A percentile compares a stretch with the other conserved stretches of the same genome.
These are phyloP conservation scores for Eospalax fontanierii DNA, from an alignment of 2,797 vertebrate species.

Conservation along the genomic window DNA sequence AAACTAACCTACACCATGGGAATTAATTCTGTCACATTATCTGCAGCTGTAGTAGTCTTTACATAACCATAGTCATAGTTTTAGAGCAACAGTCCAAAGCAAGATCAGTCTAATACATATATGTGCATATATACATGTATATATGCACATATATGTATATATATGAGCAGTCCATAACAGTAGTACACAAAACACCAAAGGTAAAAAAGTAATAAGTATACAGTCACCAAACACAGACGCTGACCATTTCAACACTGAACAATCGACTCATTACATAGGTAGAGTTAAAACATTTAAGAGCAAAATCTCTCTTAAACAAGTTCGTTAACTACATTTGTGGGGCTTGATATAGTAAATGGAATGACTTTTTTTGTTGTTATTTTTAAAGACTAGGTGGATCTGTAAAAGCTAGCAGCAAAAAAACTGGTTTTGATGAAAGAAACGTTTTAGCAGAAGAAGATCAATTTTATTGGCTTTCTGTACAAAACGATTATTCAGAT, in stretches of 20 bases:
- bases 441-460: constrained; percentile 17
- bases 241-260: constrained; percentile 71
- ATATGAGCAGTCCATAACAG: constrained; percentile 41
- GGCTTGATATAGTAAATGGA: constrained; percentile 63
- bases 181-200: constrained; percentile 17
- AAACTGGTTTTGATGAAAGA: constrained; percentile 44
- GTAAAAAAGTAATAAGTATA: constrained; percentile 17
- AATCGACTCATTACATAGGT: constrained; percentile 63
- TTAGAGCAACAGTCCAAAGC: constrained; percentile 66
- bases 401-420: constrained; percentile 58
- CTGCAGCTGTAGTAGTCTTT: constrained; percentile 37
- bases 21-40: neutral
- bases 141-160: constrained; percentile 34
- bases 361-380: constrained; percentile 49
- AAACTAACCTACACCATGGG: constrained; percentile 38
- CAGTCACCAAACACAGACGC: constrained; percentile 61
- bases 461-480: constrained; percentile 48
- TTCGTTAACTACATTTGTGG: constrained; percentile 61
- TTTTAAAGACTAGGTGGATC: constrained; percentile 49
- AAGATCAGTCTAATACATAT: constrained; percentile 63
- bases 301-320: constrained; percentile 54
- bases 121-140: neutral
- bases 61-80: constrained; percentile 47
- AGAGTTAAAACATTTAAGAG: constrained; percentile 61
- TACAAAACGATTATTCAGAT: constrained; percentile 53